Evolutionary conservation across 2,888 invertebrate species (phyloP).

Genomic region (Leucophenga maculata): DNA sequence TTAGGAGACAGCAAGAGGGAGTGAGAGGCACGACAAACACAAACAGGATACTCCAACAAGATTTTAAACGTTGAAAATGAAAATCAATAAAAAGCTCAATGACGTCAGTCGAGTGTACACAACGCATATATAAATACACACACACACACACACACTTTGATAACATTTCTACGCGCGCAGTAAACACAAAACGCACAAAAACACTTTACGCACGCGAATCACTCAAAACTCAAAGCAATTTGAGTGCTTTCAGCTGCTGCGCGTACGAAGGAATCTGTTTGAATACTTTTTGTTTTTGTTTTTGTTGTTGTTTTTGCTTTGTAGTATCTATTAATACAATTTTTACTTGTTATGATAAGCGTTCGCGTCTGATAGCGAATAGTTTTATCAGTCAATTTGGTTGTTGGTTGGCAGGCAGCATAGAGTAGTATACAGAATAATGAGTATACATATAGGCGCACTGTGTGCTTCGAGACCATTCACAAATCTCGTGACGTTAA

Average conservation of each 20-base stretch:
- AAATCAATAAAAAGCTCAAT: slow-evolving; percentile 70
- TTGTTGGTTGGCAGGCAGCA: too few relatives aligned
- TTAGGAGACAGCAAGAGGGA: too few relatives aligned
- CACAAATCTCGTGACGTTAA: too few relatives aligned
- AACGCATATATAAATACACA: slow-evolving; percentile 13
- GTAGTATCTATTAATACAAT: background rate
- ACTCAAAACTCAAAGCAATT: background rate
- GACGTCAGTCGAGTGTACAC: slow-evolving; percentile 62
- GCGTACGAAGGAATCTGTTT: background rate
- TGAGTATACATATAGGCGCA: too few relatives aligned
- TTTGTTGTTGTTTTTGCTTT: background rate
- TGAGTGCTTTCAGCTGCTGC: background rate
- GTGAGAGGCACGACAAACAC: background rate
- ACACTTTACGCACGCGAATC: background rate
- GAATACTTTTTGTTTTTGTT: background rate
- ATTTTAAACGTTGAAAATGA: slow-evolving; percentile 49
- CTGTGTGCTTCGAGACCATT: too few relatives aligned
- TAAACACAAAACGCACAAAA: slow-evolving; percentile 16
- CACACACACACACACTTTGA: slow-evolving; percentile 26
- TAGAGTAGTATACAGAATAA: too few relatives aligned
- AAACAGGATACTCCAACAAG: slow-evolving; percentile 35
- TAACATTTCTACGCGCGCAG: slow-evolving; percentile 17
- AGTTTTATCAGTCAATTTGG: too few relatives aligned
- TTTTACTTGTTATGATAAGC: background rate
- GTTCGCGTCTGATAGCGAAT: background rate